Evolutionary conservation across 2,113 vertebrate species (phyloP).

Genomic region (Odocoileus virginianus): DNA sequence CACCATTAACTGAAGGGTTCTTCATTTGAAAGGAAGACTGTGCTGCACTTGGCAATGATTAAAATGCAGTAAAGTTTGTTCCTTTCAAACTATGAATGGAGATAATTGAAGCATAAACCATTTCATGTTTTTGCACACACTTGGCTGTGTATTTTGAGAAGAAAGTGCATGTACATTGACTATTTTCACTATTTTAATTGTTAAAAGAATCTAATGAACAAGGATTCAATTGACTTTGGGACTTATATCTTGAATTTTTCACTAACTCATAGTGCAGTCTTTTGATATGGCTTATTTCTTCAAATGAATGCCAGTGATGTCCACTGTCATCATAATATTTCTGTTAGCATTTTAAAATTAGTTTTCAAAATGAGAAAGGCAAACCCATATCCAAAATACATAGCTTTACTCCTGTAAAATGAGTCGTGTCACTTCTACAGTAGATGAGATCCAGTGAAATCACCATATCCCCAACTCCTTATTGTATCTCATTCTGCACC

Average conservation of each 20-base stretch:
- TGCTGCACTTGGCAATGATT: background rate
- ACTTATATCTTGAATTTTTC: background rate
- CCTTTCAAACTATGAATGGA: background rate
- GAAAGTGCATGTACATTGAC: background rate
- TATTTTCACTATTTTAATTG: slow-evolving; percentile 29
- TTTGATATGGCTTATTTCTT: slow-evolving; percentile 6
- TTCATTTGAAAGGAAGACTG: background rate
- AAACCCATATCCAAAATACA: background rate
- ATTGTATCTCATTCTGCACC: background rate
- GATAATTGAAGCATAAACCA: slow-evolving; percentile 13
- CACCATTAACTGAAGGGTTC: background rate
- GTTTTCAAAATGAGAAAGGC: background rate
- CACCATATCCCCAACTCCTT: background rate
- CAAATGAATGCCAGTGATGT: background rate
- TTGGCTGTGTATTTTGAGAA: background rate
- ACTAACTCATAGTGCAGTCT: background rate
- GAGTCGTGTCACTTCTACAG: background rate
- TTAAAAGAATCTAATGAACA: slow-evolving; percentile 9
- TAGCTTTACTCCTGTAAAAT: background rate
- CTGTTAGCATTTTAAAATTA: background rate
- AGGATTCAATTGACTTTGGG: background rate
- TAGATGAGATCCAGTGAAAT: background rate
- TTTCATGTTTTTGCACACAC: slow-evolving; percentile 12
- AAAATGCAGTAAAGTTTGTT: background rate
- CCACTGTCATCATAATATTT: background rate